Evolutionary conservation across 2,797 vertebrate species (phyloP).

Genomic region (Myotis pilosus): DNA sequence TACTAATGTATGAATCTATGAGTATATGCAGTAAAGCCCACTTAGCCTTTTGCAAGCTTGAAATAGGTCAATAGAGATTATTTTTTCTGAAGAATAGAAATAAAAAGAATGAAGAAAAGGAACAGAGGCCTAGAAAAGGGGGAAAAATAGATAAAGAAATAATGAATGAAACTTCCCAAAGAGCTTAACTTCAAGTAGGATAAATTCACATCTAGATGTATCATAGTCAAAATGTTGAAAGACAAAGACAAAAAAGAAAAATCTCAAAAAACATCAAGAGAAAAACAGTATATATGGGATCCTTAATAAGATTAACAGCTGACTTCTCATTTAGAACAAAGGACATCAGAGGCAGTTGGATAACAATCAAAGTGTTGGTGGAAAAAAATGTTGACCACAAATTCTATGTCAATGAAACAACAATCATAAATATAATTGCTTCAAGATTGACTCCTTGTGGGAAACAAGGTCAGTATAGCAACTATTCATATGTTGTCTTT

Average conservation of each 20-base stretch:
- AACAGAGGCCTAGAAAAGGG: neutral
- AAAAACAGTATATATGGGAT: neutral
- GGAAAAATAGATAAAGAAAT: constrained; percentile 16
- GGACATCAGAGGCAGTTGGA: neutral
- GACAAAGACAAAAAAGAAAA: neutral
- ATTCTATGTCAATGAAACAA: neutral
- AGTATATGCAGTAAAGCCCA: neutral
- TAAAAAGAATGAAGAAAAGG: constrained; percentile 8
- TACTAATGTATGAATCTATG: neutral
- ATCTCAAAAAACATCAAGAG: constrained; percentile 3
- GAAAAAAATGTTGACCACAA: neutral
- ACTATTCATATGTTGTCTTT: neutral
- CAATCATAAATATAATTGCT: neutral
- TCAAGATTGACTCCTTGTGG: neutral
- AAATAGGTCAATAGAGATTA: neutral
- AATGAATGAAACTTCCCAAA: neutral
- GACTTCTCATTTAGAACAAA: neutral
- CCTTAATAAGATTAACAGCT: neutral
- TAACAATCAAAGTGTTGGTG: neutral
- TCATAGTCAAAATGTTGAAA: constrained; percentile 1
- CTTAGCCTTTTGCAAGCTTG: neutral
- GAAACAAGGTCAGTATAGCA: neutral
- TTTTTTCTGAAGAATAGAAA: constrained; percentile 32
- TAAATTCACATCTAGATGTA: neutral
- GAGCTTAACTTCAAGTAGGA: neutral